Conservation (phyloP, 1,140 invertebrate genomes). For the Kradibia gibbosae region DNA sequence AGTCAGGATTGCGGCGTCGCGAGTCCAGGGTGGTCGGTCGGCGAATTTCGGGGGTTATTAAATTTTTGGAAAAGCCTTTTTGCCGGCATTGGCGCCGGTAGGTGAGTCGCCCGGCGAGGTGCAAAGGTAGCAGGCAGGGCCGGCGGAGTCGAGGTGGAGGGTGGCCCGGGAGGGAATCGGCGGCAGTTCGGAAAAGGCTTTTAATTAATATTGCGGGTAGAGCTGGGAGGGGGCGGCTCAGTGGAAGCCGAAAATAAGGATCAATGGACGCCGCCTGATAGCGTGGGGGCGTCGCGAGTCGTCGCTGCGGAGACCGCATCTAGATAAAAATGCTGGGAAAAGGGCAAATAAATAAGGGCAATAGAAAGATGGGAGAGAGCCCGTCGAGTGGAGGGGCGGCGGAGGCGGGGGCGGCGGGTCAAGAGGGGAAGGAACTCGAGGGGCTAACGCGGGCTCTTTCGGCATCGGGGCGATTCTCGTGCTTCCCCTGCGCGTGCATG, state of each 20-base stretch:
- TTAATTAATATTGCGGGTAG: too few relatives aligned
- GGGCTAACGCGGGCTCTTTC: not conserved
- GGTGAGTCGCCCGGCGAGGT: not conserved
- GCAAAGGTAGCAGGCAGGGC: not conserved
- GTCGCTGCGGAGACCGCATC: constrained; percentile 1
- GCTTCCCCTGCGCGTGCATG: not conserved
- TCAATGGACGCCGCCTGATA: constrained; percentile 50
- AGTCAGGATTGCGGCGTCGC: too few relatives aligned
- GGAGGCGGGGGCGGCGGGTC: constrained; percentile 2
- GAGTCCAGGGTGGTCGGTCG: too few relatives aligned
- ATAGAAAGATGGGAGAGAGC: not conserved
- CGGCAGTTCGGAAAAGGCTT: not conserved
- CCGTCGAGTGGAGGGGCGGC: not conserved
- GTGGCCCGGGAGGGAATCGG: not conserved
- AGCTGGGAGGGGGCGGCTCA: constrained; percentile 49
- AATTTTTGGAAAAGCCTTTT: too few relatives aligned
- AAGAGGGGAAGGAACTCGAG: not conserved
- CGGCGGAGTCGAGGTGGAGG: not conserved
- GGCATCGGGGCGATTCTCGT: constrained; percentile 35
- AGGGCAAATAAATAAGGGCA: constrained; percentile 50
- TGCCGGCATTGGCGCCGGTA: not conserved
- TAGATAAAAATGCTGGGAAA: constrained; percentile 27
- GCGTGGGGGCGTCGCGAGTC: constrained; percentile 35
- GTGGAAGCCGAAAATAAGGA: constrained; percentile 52
- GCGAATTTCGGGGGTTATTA: too few relatives aligned